Evolutionary conservation across 2,888 invertebrate species (phyloP), one percentile per base, ranked within the genome.

Genomic region (Agrochola circellaris): DNA sequence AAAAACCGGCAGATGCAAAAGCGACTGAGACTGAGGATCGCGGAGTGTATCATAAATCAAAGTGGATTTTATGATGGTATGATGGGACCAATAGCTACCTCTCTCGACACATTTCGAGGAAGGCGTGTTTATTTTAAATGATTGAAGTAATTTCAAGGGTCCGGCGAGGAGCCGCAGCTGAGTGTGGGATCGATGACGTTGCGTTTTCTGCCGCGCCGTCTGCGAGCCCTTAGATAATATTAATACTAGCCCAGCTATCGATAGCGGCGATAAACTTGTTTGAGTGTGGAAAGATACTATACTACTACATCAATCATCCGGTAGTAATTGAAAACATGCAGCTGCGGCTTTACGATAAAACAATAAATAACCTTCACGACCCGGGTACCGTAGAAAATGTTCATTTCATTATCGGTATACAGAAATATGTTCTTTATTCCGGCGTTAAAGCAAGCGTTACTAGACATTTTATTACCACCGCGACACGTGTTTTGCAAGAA

Each of bases 401-500:
- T 85, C 81, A 83, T 88, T 90, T 88, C 80, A 86, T 87, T 84
- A 88, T 78, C 79, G 85, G 88, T 87, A 78, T 85, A 89, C 79
- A 84, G 87, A 91, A 91, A 81, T 87, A 83, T 86, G 83, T 86
- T 83, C 78, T 81, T 88, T 73, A 83, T 84, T 82, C 71, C 73
- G 81, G 84, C 65, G 78, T 85, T 84, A 86, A 87, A 85, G 80
- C 79, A 80, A 85, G 75, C 82, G 83, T 89, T 88, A 89, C 84
- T 89, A 83, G 88, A 90, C 85, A 87, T 91, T 94, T 95, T 93
- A 94, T 89, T 91, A 90, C 84, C 74, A 77, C 89, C 75, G 87
- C 86, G 92, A 95, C 96, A 96, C 94, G 93, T 96, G 96, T 96
- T 95, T 94, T 74, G 93, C 94, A 93, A 91, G 94, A 93, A 92